phyloP scores from a whole-genome alignment of 2,113 vertebrate genomes.

The Alligator mississippiensis region DNA sequence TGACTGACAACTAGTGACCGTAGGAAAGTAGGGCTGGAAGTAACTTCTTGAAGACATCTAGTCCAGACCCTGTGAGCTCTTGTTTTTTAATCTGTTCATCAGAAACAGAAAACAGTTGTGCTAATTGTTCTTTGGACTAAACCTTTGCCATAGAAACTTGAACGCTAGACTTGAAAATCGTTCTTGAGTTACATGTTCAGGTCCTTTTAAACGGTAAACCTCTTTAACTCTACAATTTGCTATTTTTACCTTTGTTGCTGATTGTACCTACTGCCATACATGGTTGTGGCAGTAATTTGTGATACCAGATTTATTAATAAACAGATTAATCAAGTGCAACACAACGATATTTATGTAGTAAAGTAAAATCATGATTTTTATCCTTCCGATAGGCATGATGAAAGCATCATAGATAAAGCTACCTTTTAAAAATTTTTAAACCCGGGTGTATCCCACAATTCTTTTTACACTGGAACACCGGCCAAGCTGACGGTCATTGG shows the following conservation, averaged over 20 bases:
- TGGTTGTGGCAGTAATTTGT: background rate
- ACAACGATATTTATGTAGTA: slow-evolving; percentile 11
- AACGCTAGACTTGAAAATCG: fast-evolving
- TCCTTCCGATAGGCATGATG: background rate
- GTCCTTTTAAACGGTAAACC: background rate
- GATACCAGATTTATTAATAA: slow-evolving; percentile 1
- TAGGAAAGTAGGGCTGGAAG: too few species aligned
- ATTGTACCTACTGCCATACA: slow-evolving; percentile 15
- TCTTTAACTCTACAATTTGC: background rate
- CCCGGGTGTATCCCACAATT: slow-evolving; percentile 75
- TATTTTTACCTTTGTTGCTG: slow-evolving; percentile 16
- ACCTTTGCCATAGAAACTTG: background rate
- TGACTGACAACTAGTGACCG: background rate
- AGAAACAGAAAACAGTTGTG: background rate
- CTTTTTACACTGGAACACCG: slow-evolving; percentile 71
- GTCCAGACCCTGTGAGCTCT: background rate
- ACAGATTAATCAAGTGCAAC: background rate
- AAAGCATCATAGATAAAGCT: slow-evolving; percentile 33
- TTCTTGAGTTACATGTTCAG: background rate
- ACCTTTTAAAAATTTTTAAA: slow-evolving; percentile 44
- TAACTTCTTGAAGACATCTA: background rate
- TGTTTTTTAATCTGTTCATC: slow-evolving; percentile 18
- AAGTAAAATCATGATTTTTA: background rate
- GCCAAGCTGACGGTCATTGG: slow-evolving; percentile 77
- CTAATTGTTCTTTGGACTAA: background rate